Percentiles rank a stretch among this genome's conserved stretches.
Conservation (phyloP, 23 tunicate genomes). For the Trididemnum miniatum region DNA sequence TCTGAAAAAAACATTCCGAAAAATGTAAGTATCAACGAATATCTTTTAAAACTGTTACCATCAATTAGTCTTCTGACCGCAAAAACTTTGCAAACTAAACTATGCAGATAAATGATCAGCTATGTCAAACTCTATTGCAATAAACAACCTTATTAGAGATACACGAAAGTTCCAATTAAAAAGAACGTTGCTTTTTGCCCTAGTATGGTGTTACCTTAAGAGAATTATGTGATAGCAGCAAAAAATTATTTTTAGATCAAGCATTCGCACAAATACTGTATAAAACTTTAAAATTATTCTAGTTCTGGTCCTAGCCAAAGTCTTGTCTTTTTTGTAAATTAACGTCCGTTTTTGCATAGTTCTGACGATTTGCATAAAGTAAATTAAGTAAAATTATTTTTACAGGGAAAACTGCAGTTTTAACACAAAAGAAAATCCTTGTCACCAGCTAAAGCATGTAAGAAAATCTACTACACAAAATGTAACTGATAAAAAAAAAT, state of each 20-base stretch:
- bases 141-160: too few species aligned
- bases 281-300: background rate
- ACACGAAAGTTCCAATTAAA: background rate
- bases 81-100: too few species aligned
- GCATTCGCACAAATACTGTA: background rate
- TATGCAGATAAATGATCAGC: too few species aligned
- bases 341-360: too few species aligned
- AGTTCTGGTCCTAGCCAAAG: background rate
- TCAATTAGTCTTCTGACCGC: too few species aligned
- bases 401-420: background rate
- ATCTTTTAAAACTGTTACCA: too few species aligned
- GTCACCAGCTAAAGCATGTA: background rate
- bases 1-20: too few species aligned
- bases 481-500: background rate
- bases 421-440: background rate
- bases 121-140: too few species aligned
- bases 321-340: background rate
- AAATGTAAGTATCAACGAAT: too few species aligned
- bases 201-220: background rate
- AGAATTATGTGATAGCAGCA: too few species aligned
- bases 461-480: background rate
- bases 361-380: too few species aligned
- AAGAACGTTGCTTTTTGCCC: background rate
- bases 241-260: background rate
- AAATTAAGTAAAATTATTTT: too few species aligned